phyloP scores from a whole-genome alignment of 2,113 vertebrate species.

The Ia io region DNA sequence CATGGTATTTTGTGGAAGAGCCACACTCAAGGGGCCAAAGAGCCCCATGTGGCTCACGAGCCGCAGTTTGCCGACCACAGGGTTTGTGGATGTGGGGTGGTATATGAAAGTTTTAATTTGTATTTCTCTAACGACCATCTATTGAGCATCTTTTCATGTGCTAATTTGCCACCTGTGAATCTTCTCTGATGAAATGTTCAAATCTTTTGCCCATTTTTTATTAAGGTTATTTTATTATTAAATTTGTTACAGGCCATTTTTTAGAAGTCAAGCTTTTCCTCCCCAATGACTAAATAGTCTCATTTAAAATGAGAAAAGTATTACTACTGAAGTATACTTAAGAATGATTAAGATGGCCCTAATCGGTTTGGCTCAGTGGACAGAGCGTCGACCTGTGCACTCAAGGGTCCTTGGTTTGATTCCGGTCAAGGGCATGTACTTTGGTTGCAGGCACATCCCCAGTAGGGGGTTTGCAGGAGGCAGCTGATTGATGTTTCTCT shows the following conservation, averaged over 20 bases:
- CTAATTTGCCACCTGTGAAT: background rate
- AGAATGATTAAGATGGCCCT: background rate
- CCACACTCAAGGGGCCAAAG: too few relatives aligned
- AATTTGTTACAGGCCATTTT: background rate
- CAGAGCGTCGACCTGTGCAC: too few relatives aligned
- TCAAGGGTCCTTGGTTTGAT: too few relatives aligned
- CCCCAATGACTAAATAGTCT: background rate
- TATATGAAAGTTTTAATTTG: background rate
- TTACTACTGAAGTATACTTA: background rate
- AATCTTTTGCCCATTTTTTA: background rate
- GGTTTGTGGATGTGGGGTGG: background rate
- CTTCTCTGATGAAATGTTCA: background rate
- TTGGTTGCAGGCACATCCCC: too few relatives aligned
- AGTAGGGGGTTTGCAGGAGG: too few relatives aligned
- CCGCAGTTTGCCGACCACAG: too few relatives aligned
- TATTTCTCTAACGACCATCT: background rate
- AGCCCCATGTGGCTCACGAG: too few relatives aligned
- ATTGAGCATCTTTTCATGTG: background rate
- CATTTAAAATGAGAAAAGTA: constrained; percentile 39
- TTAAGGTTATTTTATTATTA: background rate
- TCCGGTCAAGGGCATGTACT: too few relatives aligned
- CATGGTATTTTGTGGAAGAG: too few relatives aligned
- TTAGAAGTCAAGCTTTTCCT: background rate
- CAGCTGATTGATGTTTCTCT: too few relatives aligned
- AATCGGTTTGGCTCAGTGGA: too few relatives aligned